Evolutionary conservation across 2,888 invertebrate species (phyloP).

Genomic region (Acrobasis suavella): DNA sequence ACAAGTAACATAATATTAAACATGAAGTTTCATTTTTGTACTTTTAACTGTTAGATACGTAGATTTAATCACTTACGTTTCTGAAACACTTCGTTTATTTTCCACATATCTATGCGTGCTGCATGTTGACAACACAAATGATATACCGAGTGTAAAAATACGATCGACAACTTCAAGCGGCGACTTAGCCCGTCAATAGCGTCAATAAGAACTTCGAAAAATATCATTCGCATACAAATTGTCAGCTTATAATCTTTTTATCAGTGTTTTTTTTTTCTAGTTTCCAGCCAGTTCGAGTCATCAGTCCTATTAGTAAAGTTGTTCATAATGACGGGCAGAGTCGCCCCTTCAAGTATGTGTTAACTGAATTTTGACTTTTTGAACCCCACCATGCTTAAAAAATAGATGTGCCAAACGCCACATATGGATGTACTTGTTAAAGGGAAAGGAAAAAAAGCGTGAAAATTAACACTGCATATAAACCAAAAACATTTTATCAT

Average conservation of each 20-base stretch:
- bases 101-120: conserved; percentile 75
- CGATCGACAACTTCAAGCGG: background rate
- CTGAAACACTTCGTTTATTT: conserved; percentile 76
- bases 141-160: background rate
- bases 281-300: too few species aligned
- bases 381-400: too few species aligned
- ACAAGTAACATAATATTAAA: too few species aligned
- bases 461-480: too few species aligned
- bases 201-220: background rate
- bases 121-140: conserved; percentile 53
- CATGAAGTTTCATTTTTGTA: too few species aligned
- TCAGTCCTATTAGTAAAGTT: background rate
- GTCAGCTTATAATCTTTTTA: background rate
- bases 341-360: too few species aligned
- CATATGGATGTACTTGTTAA: too few species aligned
- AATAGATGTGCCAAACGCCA: too few species aligned
- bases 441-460: too few species aligned
- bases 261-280: background rate
- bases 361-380: too few species aligned
- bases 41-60: background rate
- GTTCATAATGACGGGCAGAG: background rate
- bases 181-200: background rate
- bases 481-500: too few species aligned
- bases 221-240: background rate
- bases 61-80: conserved; percentile 66